phyloP scores from a whole-genome alignment of 1,140 invertebrate genomes.

The Paraescarpia echinospica region DNA sequence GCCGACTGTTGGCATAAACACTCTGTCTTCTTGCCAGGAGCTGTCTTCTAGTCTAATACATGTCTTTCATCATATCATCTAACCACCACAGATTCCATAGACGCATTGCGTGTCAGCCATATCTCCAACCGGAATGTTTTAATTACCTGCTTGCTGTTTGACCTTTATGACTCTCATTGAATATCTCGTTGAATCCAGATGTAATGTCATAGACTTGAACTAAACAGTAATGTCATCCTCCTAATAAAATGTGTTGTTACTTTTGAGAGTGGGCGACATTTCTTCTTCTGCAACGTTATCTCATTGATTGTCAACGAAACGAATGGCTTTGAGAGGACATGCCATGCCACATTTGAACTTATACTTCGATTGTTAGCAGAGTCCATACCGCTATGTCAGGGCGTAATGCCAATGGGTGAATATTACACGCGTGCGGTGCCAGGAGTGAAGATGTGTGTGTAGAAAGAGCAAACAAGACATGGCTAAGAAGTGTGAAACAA shows the following conservation, averaged over 20 bases:
- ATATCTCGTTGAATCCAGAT: too few relatives aligned
- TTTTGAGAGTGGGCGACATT: not conserved
- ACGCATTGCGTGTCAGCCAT: not conserved
- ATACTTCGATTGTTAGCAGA: too few relatives aligned
- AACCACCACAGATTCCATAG: not conserved
- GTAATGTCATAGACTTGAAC: too few relatives aligned
- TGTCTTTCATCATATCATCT: not conserved
- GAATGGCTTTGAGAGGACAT: not conserved
- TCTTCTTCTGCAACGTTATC: not conserved
- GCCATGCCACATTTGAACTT: too few relatives aligned
- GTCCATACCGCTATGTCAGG: too few relatives aligned
- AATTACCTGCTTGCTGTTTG: not conserved
- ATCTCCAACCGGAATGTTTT: not conserved
- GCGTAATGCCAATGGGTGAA: too few relatives aligned
- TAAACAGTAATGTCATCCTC: too few relatives aligned
- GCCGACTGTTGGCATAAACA: not conserved
- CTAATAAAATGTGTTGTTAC: too few relatives aligned
- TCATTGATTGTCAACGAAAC: not conserved
- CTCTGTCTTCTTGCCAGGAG: not conserved
- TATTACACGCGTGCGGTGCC: too few relatives aligned
- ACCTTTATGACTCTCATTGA: not conserved
- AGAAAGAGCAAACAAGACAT: too few relatives aligned
- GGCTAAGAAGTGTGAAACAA: too few relatives aligned
- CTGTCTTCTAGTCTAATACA: not conserved
- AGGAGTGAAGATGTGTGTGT: too few relatives aligned